Conservation (phyloP, 1,140 invertebrate genomes). For the Lucilia cuprina region DNA sequence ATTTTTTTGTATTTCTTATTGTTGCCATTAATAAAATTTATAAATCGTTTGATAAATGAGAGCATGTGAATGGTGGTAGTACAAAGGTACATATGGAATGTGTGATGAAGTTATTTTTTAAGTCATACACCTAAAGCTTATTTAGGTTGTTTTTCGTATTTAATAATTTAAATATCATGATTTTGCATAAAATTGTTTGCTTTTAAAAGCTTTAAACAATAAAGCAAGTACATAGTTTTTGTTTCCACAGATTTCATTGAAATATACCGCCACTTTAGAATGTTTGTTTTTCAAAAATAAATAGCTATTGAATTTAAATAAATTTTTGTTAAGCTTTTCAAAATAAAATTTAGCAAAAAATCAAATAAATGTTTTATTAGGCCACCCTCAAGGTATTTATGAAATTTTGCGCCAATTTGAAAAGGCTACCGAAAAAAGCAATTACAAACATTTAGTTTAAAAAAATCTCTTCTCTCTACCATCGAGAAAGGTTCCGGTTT, state of each 20-base stretch:
- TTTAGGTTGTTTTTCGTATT: not conserved
- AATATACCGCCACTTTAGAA: not conserved
- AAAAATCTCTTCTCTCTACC: too few relatives aligned
- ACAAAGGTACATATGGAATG: not conserved
- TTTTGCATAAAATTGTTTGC: not conserved
- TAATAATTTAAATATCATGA: slow-evolving; percentile 8
- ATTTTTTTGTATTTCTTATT: not conserved
- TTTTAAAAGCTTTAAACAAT: not conserved
- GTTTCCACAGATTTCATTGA: not conserved
- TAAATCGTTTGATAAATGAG: slow-evolving; percentile 5
- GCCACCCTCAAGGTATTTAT: too few relatives aligned
- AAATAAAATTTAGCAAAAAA: too few relatives aligned
- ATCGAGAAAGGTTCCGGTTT: too few relatives aligned
- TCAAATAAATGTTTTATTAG: too few relatives aligned
- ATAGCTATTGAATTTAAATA: too few relatives aligned
- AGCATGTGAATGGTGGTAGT: not conserved
- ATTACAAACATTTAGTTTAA: too few relatives aligned
- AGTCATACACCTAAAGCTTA: not conserved
- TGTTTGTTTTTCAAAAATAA: too few relatives aligned
- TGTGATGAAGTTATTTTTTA: not conserved
- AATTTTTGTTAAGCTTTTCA: too few relatives aligned
- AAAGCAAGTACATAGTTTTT: not conserved
- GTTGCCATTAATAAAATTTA: not conserved
- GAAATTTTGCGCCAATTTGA: too few relatives aligned
- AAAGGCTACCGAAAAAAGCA: too few relatives aligned